These are phyloP conservation scores for Clivina fossor DNA, from an alignment of 2,888 invertebrate genomes.

Conservation along the genomic window DNA sequence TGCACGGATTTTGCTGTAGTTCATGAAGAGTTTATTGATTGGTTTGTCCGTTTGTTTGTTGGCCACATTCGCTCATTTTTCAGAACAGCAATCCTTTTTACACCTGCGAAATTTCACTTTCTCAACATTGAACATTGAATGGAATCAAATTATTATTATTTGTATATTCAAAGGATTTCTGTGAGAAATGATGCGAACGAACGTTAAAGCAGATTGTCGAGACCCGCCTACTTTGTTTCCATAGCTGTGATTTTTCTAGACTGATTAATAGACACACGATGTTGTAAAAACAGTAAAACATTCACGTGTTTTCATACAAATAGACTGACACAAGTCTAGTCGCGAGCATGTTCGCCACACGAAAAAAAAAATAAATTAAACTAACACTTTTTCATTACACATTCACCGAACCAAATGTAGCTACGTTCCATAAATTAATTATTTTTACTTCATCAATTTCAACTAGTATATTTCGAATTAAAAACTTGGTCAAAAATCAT, in stretches of 20 bases:
- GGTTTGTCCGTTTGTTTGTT: conserved; percentile 24
- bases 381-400: conserved; percentile 3
- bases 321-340: conserved; percentile 29
- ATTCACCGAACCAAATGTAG: conserved; percentile 15
- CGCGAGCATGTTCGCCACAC: conserved; percentile 18
- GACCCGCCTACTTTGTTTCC: conserved; percentile 49
- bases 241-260: conserved; percentile 72
- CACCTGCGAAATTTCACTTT: no score
- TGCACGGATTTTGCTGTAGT: conserved; percentile 23
- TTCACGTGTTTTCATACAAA: conserved; percentile 22
- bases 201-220: conserved; percentile 31
- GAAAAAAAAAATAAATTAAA: no score
- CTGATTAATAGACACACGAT: conserved; percentile 51
- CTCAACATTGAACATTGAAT: conserved; percentile 7
- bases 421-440: no score
- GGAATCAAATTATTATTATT: conserved; percentile 1
- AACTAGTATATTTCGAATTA: no score
- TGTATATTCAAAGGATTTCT: not conserved
- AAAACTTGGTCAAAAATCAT: no score
- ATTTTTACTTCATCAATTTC: no score
- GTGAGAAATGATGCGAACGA: conserved; percentile 14
- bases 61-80: conserved; percentile 6
- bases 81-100: not conserved
- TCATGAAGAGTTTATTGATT: not conserved
- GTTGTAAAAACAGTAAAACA: conserved; percentile 2